phyloP scores from a whole-genome alignment of 2,113 vertebrate species.

The Gymnorhina tibicen region DNA sequence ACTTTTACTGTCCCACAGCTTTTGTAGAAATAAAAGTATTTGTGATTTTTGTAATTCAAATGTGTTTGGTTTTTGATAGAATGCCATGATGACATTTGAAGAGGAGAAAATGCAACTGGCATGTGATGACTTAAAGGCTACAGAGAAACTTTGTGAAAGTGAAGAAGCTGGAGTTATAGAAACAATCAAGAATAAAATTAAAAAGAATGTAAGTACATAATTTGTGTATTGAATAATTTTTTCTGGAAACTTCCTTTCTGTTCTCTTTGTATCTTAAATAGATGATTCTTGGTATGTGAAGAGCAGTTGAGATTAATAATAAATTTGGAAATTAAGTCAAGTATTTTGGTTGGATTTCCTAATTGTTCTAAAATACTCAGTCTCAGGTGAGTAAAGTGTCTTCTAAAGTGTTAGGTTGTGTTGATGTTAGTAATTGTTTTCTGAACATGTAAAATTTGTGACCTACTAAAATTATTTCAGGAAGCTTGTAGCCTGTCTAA shows the following conservation, averaged over 20 bases:
- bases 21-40: background rate
- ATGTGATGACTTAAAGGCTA: conserved; percentile 93
- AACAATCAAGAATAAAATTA: conserved; percentile 97
- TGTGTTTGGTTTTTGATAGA: conserved; percentile 71
- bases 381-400: background rate
- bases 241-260: background rate
- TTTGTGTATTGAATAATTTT: background rate
- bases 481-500: background rate
- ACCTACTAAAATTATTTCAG: background rate
- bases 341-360: background rate
- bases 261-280: background rate
- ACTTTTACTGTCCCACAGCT: background rate
- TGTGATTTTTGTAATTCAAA: background rate
- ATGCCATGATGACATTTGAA: conserved; percentile 99
- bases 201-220: conserved; percentile 87
- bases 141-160: conserved; percentile 94
- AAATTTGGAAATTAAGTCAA: background rate
- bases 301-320: background rate
- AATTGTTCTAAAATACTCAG: background rate
- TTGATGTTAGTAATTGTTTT: background rate
- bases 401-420: background rate
- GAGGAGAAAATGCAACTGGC: conserved; percentile 98
- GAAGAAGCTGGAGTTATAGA: conserved; percentile 94
- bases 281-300: background rate
- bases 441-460: background rate